Conservation (phyloP, 2,888 invertebrate genomes). For the Gnatocerus cornutus region DNA sequence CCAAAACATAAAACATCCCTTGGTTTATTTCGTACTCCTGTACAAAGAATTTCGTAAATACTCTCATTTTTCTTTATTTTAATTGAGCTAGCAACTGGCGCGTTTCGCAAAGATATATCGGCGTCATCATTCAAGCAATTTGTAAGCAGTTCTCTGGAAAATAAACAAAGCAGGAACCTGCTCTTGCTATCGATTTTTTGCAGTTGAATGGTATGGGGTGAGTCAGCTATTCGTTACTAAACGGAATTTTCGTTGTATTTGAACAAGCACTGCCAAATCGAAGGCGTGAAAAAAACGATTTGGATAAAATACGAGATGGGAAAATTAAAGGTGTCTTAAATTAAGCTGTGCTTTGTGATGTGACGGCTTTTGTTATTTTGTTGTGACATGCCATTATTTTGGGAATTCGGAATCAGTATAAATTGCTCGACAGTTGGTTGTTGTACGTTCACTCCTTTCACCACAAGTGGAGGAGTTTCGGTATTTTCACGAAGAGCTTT, state of each 20-base stretch:
- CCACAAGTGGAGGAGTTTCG: no score
- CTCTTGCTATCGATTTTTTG: slow-evolving; percentile 15
- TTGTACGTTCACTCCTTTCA: background rate
- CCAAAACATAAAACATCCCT: slow-evolving; percentile 2
- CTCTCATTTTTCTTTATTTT: slow-evolving; percentile 34
- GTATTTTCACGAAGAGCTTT: no score
- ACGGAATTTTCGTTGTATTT: background rate
- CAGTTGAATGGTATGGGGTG: slow-evolving; percentile 6
- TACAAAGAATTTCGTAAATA: slow-evolving; percentile 19
- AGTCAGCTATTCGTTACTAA: slow-evolving; percentile 12
- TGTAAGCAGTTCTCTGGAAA: slow-evolving; percentile 17
- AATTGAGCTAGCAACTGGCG: slow-evolving; percentile 24
- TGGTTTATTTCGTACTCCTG: background rate
- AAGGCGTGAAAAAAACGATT: background rate
- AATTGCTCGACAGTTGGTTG: slow-evolving; percentile 14
- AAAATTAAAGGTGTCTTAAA: slow-evolving; percentile 12
- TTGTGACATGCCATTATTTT: slow-evolving; percentile 38
- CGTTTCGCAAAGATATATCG: slow-evolving; percentile 18
- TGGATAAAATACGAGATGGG: slow-evolving; percentile 12
- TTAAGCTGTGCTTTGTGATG: slow-evolving; percentile 17
- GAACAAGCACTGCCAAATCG: background rate
- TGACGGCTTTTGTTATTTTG: slow-evolving; percentile 20
- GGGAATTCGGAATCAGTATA: slow-evolving; percentile 12
- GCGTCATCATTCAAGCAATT: slow-evolving; percentile 32
- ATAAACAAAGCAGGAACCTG: slow-evolving; percentile 7